These are phyloP conservation scores for Denticeps clupeoides DNA, from an alignment of 2,797 vertebrate genomes.

Conservation along the genomic window DNA sequence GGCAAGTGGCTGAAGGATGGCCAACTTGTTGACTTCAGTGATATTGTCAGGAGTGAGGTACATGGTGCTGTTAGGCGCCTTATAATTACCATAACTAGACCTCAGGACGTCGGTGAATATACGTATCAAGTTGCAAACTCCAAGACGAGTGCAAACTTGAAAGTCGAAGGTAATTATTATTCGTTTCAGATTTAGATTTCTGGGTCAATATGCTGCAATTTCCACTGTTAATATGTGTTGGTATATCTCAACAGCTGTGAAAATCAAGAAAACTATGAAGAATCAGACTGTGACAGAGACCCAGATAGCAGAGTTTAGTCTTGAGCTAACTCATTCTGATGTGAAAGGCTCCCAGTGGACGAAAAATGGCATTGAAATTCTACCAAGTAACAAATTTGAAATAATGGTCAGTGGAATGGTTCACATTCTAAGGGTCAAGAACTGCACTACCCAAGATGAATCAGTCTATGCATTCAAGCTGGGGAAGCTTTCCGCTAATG, in stretches of 20 bases:
- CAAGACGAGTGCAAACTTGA: conserved; percentile 84
- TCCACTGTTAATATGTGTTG: neutral
- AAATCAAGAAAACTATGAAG: conserved; percentile 81
- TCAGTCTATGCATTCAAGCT: conserved; percentile 78
- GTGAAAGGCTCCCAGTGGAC: conserved; percentile 86
- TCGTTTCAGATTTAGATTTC: neutral
- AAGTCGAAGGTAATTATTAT: conserved; percentile 76
- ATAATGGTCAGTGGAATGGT: conserved; percentile 65
- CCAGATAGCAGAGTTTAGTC: conserved; percentile 71
- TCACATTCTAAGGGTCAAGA: conserved; percentile 72
- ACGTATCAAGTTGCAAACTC: conserved; percentile 91
- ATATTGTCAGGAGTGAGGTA: conserved; percentile 66
- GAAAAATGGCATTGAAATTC: conserved; percentile 79
- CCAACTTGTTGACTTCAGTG: conserved; percentile 59
- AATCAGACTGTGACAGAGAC: conserved; percentile 77
- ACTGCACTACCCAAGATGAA: conserved; percentile 72
- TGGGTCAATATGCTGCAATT: neutral
- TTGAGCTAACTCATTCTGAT: conserved; percentile 83
- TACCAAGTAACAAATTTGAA: conserved; percentile 74
- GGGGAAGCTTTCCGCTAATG: conserved; percentile 84
- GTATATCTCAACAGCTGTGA: conserved; percentile 66
- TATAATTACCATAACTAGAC: conserved; percentile 66
- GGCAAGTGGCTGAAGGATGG: conserved; percentile 86
- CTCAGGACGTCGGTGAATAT: conserved; percentile 87
- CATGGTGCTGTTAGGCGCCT: conserved; percentile 74